phyloP scores from a whole-genome alignment of 1,140 invertebrate genomes.

The Lordiphosa collinella region DNA sequence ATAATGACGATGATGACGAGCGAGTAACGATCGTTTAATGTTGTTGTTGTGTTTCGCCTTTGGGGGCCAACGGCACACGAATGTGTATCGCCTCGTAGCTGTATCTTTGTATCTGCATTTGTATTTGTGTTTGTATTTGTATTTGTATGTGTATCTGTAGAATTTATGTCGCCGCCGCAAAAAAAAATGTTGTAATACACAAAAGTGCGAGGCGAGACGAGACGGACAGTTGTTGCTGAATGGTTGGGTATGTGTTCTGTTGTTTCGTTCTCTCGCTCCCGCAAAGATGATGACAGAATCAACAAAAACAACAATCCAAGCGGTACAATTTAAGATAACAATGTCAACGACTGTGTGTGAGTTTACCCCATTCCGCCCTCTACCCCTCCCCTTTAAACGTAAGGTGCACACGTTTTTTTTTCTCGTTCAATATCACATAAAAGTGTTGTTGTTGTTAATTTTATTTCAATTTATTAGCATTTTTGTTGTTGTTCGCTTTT shows the following conservation, averaged over 20 bases:
- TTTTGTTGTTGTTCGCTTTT: conserved; percentile 25
- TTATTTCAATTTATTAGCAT: conserved; percentile 65
- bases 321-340: conserved; percentile 67
- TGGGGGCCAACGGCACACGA: conserved; percentile 62
- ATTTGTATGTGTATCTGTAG: conserved; percentile 46
- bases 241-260: conserved; percentile 1
- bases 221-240: conserved; percentile 8
- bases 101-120: conserved; percentile 33
- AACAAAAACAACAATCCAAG: conserved; percentile 32
- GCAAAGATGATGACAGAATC: conserved; percentile 64
- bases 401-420: conserved; percentile 50
- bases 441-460: conserved; percentile 50
- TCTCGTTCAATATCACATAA: conserved; percentile 25
- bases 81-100: conserved; percentile 28
- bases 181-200: conserved; percentile 52
- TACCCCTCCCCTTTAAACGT: not conserved
- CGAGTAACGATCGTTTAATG: conserved; percentile 33
- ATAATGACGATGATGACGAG: conserved; percentile 31
- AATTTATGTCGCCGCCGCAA: conserved; percentile 60
- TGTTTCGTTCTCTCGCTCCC: conserved; percentile 9
- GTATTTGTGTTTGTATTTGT: conserved; percentile 44
- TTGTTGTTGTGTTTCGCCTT: conserved; percentile 35
- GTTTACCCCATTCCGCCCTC: not conserved
- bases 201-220: conserved; percentile 17
- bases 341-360: conserved; percentile 59